Conservation (phyloP, 2,113 vertebrate species). For the Falcunculus frontatus region DNA sequence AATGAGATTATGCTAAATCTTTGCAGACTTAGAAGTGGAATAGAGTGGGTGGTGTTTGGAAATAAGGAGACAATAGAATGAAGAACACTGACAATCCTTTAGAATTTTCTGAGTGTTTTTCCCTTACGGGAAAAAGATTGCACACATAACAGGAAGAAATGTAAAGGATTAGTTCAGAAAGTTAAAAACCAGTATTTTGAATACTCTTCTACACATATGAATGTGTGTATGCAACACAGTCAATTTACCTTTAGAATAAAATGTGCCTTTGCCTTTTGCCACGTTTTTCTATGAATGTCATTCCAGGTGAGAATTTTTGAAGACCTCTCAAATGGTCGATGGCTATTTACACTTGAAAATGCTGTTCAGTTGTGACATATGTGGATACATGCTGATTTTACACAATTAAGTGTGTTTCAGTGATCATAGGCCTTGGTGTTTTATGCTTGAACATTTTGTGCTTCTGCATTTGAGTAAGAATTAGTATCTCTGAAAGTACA, state of each 20-base stretch:
- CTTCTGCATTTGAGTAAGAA: not conserved
- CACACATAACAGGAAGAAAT: not conserved
- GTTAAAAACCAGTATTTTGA: not conserved
- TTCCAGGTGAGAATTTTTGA: not conserved
- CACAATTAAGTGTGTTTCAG: not conserved
- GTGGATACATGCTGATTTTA: not conserved
- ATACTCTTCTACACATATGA: not conserved
- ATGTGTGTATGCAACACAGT: not conserved
- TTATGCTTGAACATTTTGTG: not conserved
- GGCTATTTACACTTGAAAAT: not conserved
- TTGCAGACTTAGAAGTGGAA: not conserved
- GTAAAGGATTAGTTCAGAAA: not conserved
- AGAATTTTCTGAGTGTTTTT: not conserved
- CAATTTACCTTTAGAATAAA: not conserved
- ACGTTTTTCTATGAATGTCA: not conserved
- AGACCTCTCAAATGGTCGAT: not conserved
- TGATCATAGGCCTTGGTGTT: not conserved
- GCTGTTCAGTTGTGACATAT: not conserved
- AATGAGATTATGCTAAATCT: not conserved
- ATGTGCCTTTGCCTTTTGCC: not conserved
- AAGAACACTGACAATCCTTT: not conserved
- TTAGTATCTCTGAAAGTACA: not conserved
- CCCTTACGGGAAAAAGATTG: fast-evolving
- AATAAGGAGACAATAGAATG: not conserved
- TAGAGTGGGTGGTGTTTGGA: not conserved